Conservation (phyloP, 2,888 invertebrate genomes). For the Hirudinaria manillensis region DNA sequence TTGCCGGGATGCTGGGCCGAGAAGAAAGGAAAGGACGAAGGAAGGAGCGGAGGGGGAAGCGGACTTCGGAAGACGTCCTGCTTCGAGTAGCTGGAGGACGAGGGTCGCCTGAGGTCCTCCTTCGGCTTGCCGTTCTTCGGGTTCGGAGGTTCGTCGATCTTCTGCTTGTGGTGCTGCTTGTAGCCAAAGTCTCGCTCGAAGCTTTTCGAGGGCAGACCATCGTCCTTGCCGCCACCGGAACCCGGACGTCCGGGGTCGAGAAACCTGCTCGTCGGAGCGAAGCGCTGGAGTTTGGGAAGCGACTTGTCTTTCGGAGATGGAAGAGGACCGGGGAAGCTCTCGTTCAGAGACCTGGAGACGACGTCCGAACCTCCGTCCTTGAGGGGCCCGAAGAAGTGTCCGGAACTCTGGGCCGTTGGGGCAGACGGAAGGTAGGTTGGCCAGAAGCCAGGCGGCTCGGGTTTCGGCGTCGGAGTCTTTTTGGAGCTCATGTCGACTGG, state of each 20-base stretch:
- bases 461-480: slow-evolving; percentile 4
- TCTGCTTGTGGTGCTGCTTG: background rate
- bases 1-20: background rate
- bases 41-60: slow-evolving; percentile 7
- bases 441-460: slow-evolving; percentile 8
- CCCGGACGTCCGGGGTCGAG: background rate
- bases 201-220: background rate
- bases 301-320: slow-evolving; percentile 9
- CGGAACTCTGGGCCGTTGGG: background rate
- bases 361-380: slow-evolving; percentile 26
- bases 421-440: slow-evolving; percentile 17
- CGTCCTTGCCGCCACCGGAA: background rate
- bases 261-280: background rate
- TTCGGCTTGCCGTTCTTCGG: slow-evolving; percentile 9
- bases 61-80: slow-evolving; percentile 11
- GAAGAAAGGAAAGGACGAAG: slow-evolving; percentile 4
- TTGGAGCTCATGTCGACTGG: slow-evolving; percentile 26
- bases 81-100: background rate
- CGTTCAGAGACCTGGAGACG: slow-evolving; percentile 9
- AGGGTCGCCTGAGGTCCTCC: background rate
- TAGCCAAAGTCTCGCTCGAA: slow-evolving; percentile 1
- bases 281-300: background rate
- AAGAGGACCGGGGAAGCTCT: background rate
- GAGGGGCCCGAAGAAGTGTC: slow-evolving; percentile 22
- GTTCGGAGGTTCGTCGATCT: background rate